Conservation (phyloP, 2,888 invertebrate genomes). For the Drepanosiphum platanoidis region DNA sequence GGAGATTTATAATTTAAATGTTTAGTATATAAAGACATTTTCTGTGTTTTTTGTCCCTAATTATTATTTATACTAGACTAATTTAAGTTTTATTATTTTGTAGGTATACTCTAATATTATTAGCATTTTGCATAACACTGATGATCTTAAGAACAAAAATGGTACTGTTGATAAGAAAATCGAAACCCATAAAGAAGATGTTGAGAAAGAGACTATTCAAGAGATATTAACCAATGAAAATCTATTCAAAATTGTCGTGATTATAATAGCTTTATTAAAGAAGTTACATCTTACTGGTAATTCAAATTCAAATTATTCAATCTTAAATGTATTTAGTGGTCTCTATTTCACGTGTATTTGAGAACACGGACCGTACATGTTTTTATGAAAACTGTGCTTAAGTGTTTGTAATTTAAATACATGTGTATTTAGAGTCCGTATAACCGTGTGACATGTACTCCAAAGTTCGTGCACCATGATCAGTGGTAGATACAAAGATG, state of each 20-base stretch:
- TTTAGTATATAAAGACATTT: too few species aligned
- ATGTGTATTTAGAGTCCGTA: too few species aligned
- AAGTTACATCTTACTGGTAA: slow-evolving; percentile 38
- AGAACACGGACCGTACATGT: too few species aligned
- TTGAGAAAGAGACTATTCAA: slow-evolving; percentile 1
- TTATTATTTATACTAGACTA: not conserved
- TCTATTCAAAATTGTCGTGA: slow-evolving; percentile 45
- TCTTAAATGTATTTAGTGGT: too few species aligned
- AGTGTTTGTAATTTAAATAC: too few species aligned
- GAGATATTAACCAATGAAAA: slow-evolving; percentile 17
- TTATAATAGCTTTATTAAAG: slow-evolving; percentile 46
- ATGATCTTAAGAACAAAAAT: slow-evolving; percentile 13
- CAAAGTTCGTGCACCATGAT: too few species aligned
- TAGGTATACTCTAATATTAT: slow-evolving; percentile 36
- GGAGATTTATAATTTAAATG: too few species aligned
- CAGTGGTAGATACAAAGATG: too few species aligned
- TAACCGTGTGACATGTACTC: too few species aligned
- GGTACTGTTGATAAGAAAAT: slow-evolving; percentile 11
- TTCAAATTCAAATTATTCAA: not conserved
- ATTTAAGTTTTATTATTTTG: not conserved
- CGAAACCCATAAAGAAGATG: slow-evolving; percentile 13
- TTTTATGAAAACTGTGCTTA: too few species aligned
- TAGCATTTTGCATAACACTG: slow-evolving; percentile 14
- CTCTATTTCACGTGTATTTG: too few species aligned
- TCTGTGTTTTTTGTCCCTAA: too few species aligned